Percentiles rank a stretch among this genome's conserved stretches.
Conservation (phyloP, 2,797 vertebrate genomes). For the Megalops cyprinoides region DNA sequence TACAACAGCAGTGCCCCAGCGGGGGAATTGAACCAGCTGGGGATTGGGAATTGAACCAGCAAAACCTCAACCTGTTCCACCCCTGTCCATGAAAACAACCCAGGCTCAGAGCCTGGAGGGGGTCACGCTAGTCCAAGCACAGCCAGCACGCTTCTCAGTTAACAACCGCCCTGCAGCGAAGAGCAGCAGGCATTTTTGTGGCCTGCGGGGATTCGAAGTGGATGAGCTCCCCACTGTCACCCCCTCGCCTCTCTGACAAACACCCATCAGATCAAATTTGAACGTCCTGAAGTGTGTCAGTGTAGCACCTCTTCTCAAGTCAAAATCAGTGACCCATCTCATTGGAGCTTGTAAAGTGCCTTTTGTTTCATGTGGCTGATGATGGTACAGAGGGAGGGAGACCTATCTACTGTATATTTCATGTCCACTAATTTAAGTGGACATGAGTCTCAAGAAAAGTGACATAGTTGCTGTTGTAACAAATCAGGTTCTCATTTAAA, state of each 20-base stretch:
- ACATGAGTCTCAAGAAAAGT: constrained; percentile 39
- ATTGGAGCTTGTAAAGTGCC: constrained; percentile 74
- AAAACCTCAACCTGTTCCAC: too few species aligned
- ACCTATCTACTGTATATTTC: constrained; percentile 71
- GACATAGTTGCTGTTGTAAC: constrained; percentile 5
- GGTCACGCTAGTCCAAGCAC: too few species aligned
- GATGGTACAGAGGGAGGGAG: constrained; percentile 44
- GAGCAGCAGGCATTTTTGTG: too few species aligned
- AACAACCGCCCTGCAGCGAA: too few species aligned
- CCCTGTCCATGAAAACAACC: too few species aligned
- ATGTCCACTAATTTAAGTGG: constrained; percentile 67
- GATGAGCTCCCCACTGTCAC: neutral
- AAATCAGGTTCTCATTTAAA: constrained; percentile 10
- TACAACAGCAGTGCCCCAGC: too few species aligned
- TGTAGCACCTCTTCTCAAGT: constrained; percentile 60
- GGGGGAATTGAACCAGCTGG: too few species aligned
- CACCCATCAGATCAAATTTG: constrained; percentile 64
- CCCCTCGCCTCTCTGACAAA: constrained; percentile 25
- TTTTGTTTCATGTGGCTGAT: constrained; percentile 66
- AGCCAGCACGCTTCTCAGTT: too few species aligned
- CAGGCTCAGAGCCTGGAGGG: too few species aligned
- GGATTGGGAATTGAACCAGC: too few species aligned
- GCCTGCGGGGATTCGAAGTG: neutral
- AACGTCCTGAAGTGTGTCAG: constrained; percentile 65
- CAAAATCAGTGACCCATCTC: constrained; percentile 62